Evolutionary conservation across 2,797 vertebrate species (phyloP), one percentile per base, ranked within the genome.

Genomic region (Aeoliscus strigatus): DNA sequence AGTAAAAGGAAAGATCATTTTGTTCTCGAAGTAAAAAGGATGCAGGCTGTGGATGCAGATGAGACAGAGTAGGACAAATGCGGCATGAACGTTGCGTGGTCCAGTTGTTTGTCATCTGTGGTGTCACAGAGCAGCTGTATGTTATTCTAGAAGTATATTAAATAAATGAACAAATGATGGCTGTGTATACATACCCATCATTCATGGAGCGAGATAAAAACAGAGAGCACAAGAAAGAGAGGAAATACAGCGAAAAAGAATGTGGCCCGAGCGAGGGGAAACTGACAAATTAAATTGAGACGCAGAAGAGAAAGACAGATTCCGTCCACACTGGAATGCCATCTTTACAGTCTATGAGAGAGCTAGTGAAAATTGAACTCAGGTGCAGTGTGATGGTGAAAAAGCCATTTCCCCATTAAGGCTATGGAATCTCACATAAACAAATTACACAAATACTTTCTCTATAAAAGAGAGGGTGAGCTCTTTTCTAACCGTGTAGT

Each of bases 391-490:
- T 42, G 64, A 82, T 82, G 59, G 59, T 5, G 46, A 79, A 70
- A 74, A 76, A 79, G 61, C 77, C 60, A 73, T 82, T 85, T 79
- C 60, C 74, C 66, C 73, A 83, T 86, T 84, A 81, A 60, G 60
- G 51, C 65, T 45, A 53, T 38, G 66, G 75, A 80, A 81, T 79
- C 66, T 68, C 57, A 70, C 65, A 55, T 86, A 86, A 88, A 89
- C 73, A 87, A 86, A 85, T 85, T 82, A 80, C 63, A 78, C 70
- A 85, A 84, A 83, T 78, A 76, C 79, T 77, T 83, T 83, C 60
- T 72, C 75, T 60, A 73, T 75, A 75, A 75, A 79, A 80, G 42
- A 78, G 53, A 50, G 60, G 64, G 48, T 58, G 62, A 59, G 52
- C 51, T 50, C 54, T 62, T n/a, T 40, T 66, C 39, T 55, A 55